A percentile compares a stretch with the other conserved stretches of the same genome.
These are phyloP conservation scores for Oncorhynchus kisutch DNA, from an alignment of 2,113 vertebrate species.

Conservation along the genomic window DNA sequence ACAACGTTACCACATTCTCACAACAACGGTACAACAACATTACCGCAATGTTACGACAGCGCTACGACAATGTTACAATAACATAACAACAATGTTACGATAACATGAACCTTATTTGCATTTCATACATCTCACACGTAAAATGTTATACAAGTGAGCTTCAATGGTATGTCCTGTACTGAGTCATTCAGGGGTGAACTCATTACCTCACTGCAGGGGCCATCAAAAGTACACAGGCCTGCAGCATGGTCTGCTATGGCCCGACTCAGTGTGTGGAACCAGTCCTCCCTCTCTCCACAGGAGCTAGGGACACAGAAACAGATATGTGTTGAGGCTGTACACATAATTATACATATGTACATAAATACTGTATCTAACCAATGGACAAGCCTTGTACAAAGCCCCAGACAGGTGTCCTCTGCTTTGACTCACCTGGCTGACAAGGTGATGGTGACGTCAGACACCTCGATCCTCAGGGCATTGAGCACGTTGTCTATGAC, in stretches of 20 bases:
- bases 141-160: no score
- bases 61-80: not conserved
- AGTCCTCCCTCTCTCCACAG: conserved; percentile 88
- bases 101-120: not conserved
- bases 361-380: not conserved
- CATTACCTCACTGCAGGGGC: conserved; percentile 67
- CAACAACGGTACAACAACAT: not conserved
- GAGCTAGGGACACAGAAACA: conserved; percentile 71
- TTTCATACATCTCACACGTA: no score
- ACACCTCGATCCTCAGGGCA: conserved; percentile 84
- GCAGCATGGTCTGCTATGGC: conserved; percentile 83
- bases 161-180: not conserved
- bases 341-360: no score
- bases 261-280: conserved; percentile 86
- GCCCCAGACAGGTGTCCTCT: not conserved
- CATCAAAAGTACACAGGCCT: conserved; percentile 70
- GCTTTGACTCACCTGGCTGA: conserved; percentile 81
- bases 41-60: not conserved
- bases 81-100: not conserved
- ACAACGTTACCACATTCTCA: not conserved
- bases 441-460: conserved; percentile 81
- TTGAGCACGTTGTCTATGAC: conserved; percentile 81
- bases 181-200: not conserved
- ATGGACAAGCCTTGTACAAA: not conserved
- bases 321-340: not conserved